phyloP scores from a whole-genome alignment of 2,888 invertebrate species.

The Marronus borbonicus region DNA sequence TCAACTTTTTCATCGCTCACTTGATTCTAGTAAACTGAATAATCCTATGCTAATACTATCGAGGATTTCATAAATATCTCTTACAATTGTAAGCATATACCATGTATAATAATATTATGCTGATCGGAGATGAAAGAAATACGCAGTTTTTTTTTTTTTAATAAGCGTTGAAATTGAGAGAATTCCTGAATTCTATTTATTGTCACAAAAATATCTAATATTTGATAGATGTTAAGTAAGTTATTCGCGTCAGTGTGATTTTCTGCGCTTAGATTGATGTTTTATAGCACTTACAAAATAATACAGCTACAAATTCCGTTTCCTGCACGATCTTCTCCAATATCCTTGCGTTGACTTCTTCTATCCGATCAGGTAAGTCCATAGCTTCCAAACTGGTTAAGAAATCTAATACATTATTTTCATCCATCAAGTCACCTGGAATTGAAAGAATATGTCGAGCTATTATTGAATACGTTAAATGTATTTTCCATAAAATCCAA shows the following conservation, averaged over 20 bases:
- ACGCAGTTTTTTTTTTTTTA: background rate
- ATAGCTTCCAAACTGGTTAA: conserved; percentile 94
- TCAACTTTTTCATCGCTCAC: conserved; percentile 36
- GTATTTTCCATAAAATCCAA: no score
- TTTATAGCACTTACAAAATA: conserved; percentile 87
- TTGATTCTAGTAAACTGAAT: conserved; percentile 8
- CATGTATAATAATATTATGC: background rate
- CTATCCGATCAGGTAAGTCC: conserved; percentile 95
- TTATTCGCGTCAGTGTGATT: background rate
- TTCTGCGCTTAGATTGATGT: background rate
- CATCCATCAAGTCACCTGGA: conserved; percentile 93
- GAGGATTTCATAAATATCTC: conserved; percentile 5
- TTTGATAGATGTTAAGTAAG: background rate
- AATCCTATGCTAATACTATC: background rate
- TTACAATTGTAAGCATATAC: background rate
- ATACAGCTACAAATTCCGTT: conserved; percentile 91
- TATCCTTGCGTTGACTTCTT: conserved; percentile 94
- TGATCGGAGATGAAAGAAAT: no score
- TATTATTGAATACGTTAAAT: no score
- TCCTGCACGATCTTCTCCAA: conserved; percentile 92
- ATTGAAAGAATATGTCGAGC: background rate
- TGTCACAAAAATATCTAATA: conserved; percentile 16
- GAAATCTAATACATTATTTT: conserved; percentile 94
- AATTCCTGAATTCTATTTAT: conserved; percentile 3
- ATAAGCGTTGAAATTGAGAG: no score